Evolutionary conservation across 2,113 vertebrate species (phyloP), one percentile per base, ranked within the genome.

Genomic region (Craseonycteris thonglongyai): DNA sequence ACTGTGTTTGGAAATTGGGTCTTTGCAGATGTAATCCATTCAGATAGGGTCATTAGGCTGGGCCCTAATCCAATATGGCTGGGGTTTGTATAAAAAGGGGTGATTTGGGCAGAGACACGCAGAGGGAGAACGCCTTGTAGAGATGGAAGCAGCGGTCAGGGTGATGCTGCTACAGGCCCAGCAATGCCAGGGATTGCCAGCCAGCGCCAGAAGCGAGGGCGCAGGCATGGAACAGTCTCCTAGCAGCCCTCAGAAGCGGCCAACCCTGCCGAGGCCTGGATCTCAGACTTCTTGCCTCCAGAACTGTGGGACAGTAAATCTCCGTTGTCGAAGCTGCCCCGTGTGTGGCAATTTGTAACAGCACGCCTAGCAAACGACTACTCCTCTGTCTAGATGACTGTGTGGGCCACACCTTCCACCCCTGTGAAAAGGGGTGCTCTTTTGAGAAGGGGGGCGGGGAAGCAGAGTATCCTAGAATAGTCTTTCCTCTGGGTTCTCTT

Each of bases 301-400:
- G 54, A 68, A 13, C 30, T 18, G 3, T 10, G 26, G 33, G 40
- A 19, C 33, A 8, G 30, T 21, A 16, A 2, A 24, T 49, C 28
- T 71, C 68, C 61, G 18, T 28, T 47, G 35, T 8, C 2, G 68
- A 14, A 35, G 38, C 9, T 16, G 3, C 78, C 22, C 30, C 7
- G 49, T 6, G 9, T 16, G 68, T 91, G 71, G 6, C 7, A 1
- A 5, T 71, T 30, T 56, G 69, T 63, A 40, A 56, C 9, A 2
- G 33, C 66, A 28, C 9, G 42, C 13, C 30, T 10, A 26, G 47
- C 10, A 14, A 28, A 28, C 1, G 0, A 28, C 7, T 2, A 16
- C 3, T 0, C 11, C 40, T 49, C 51, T 22, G 51, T 69, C 47
- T 4, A 30, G 38, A 51, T 24, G 15, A 24, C 42, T 11, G 35